A percentile compares a stretch with the other conserved stretches of the same genome.
Evolutionary conservation across 2,113 vertebrate species (phyloP).

Genomic region (Eptatretus burgeri): DNA sequence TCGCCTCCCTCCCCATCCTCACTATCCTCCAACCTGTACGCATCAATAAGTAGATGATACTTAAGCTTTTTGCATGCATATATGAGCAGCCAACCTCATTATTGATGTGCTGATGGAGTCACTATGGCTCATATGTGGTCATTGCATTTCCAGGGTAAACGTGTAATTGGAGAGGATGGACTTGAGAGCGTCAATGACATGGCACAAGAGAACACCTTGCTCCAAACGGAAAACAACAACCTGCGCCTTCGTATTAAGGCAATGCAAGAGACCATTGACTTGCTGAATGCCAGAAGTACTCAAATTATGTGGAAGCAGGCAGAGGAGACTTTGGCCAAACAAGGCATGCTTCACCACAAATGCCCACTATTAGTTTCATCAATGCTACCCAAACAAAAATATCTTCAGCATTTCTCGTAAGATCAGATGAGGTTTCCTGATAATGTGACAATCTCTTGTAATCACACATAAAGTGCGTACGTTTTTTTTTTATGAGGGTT

Average conservation of each 20-base stretch:
- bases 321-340: slow-evolving; percentile 39
- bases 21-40: too few species aligned
- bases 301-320: slow-evolving; percentile 63
- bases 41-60: too few species aligned
- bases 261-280: slow-evolving; percentile 84
- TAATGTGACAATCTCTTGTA: background rate
- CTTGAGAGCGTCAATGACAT: slow-evolving; percentile 79
- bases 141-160: slow-evolving; percentile 36
- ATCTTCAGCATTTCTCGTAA: background rate
- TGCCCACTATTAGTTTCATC: background rate
- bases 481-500: slow-evolving; percentile 5
- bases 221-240: slow-evolving; percentile 84
- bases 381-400: background rate
- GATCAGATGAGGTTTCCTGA: background rate
- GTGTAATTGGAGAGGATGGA: slow-evolving; percentile 64
- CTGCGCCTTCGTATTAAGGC: slow-evolving; percentile 76
- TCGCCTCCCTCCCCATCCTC: too few species aligned
- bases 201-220: slow-evolving; percentile 88
- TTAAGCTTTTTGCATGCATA: too few species aligned
- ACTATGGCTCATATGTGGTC: too few species aligned
- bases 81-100: too few species aligned
- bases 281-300: slow-evolving; percentile 38
- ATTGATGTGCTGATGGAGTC: too few species aligned
- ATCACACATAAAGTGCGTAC: too few species aligned
- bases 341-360: slow-evolving; percentile 24